phyloP scores from a whole-genome alignment of 2,113 vertebrate species.

The Hippocampus comes region DNA sequence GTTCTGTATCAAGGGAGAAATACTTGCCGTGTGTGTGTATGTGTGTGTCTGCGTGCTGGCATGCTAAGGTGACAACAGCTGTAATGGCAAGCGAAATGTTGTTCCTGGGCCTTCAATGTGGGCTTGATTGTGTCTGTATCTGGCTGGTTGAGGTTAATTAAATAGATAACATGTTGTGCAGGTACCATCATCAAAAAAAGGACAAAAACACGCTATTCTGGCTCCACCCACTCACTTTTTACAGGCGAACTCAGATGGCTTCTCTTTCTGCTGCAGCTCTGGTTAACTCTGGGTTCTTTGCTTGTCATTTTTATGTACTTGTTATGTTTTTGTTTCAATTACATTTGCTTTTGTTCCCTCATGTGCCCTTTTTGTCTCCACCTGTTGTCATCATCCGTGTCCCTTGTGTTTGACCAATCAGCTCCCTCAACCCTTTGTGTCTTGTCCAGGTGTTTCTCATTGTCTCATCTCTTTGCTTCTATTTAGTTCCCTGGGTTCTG shows the following conservation, averaged over 20 bases:
- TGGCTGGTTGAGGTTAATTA: background rate
- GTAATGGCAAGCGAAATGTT: background rate
- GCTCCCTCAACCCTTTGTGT: no score
- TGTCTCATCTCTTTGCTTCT: no score
- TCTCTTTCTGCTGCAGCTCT: conserved; percentile 1
- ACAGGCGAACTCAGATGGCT: background rate
- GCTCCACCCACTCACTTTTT: background rate
- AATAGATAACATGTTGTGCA: background rate
- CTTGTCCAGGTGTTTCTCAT: no score
- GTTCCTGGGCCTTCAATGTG: background rate
- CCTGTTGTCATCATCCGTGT: no score
- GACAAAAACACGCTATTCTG: background rate
- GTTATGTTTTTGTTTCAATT: background rate
- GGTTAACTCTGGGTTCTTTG: background rate
- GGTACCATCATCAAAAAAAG: background rate
- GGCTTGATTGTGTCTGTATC: background rate
- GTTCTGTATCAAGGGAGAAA: conserved; percentile 14
- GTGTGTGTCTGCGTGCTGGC: background rate
- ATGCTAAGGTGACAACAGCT: background rate
- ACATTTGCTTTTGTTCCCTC: no score
- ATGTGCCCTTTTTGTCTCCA: no score
- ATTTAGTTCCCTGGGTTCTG: no score
- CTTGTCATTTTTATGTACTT: background rate
- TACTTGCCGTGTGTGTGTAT: background rate
- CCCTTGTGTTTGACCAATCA: no score